Conservation (phyloP, 2,888 invertebrate genomes). For the Fragum fragum region DNA sequence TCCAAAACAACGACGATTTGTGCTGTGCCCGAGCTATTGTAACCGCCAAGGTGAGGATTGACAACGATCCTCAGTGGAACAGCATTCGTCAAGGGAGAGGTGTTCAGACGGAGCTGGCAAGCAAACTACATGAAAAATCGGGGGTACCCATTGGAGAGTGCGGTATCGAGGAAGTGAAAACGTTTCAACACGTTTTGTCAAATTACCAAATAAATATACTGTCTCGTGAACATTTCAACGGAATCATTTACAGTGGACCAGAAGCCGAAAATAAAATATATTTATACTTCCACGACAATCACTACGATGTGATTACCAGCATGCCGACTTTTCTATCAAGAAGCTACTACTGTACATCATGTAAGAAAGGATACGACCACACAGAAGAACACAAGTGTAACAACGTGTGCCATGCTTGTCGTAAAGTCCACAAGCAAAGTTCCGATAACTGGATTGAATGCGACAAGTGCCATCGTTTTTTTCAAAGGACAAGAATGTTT, state of each 20-base stretch:
- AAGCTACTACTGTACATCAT: constrained; percentile 42
- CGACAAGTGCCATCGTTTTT: constrained; percentile 26
- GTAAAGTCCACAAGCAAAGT: not conserved
- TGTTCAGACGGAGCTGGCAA: constrained; percentile 39
- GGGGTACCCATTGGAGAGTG: constrained; percentile 43
- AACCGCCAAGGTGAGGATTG: constrained; percentile 48
- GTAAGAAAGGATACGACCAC: constrained; percentile 42
- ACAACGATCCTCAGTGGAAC: constrained; percentile 37
- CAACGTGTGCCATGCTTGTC: constrained; percentile 27
- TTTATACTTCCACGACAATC: constrained; percentile 47
- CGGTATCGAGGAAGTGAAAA: constrained; percentile 51
- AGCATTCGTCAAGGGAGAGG: constrained; percentile 27
- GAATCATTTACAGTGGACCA: constrained; percentile 50
- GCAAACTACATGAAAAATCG: constrained; percentile 41
- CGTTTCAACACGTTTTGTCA: constrained; percentile 37
- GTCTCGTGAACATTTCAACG: constrained; percentile 51
- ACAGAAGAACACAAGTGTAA: constrained; percentile 25
- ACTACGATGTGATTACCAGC: constrained; percentile 56
- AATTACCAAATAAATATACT: constrained; percentile 50
- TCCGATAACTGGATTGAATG: constrained; percentile 19
- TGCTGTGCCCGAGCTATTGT: constrained; percentile 56
- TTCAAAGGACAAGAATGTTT: constrained; percentile 28
- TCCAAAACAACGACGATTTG: constrained; percentile 49
- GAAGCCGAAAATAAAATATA: constrained; percentile 40
- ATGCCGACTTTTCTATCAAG: constrained; percentile 50